phyloP scores from a whole-genome alignment of 2,797 vertebrate species.

The Adrianichthys oophorus region DNA sequence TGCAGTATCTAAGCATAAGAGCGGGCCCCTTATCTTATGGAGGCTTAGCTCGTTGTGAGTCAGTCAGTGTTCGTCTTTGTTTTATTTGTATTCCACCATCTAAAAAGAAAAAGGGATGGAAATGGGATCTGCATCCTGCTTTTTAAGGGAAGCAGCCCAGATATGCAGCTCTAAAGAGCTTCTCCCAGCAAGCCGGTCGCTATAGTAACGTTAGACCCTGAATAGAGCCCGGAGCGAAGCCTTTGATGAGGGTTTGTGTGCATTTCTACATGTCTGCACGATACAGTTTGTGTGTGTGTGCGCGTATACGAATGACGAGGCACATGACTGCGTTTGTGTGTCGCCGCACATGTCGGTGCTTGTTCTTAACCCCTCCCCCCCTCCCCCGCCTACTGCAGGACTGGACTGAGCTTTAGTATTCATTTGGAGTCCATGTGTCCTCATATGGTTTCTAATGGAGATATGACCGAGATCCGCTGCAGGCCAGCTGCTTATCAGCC shows the following conservation, averaged over 20 bases:
- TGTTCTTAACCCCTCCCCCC: slow-evolving; percentile 15
- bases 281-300: slow-evolving; percentile 45
- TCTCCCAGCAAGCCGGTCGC: slow-evolving; percentile 63
- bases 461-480: slow-evolving; percentile 42
- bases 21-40: slow-evolving; percentile 49
- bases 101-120: slow-evolving; percentile 62
- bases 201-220: slow-evolving; percentile 72
- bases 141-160: slow-evolving; percentile 57
- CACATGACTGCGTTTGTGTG: slow-evolving; percentile 15
- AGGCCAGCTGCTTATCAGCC: slow-evolving; percentile 68
- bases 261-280: slow-evolving; percentile 32
- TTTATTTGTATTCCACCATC: slow-evolving; percentile 61
- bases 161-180: slow-evolving; percentile 64
- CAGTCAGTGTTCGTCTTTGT: slow-evolving; percentile 65
- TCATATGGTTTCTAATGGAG: slow-evolving; percentile 49
- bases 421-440: slow-evolving; percentile 39
- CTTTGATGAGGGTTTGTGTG: slow-evolving; percentile 66
- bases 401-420: slow-evolving; percentile 44
- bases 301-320: slow-evolving; percentile 36
- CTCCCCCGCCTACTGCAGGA: slow-evolving; percentile 7
- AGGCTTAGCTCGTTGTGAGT: slow-evolving; percentile 62
- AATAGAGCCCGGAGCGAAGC: slow-evolving; percentile 67
- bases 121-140: slow-evolving; percentile 65
- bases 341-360: not conserved
- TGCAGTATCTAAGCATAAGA: slow-evolving; percentile 49